Base-by-base conservation (phyloP, 35 echinoderm and acorn worm species). In the Ophioderma brevispina region DNA sequence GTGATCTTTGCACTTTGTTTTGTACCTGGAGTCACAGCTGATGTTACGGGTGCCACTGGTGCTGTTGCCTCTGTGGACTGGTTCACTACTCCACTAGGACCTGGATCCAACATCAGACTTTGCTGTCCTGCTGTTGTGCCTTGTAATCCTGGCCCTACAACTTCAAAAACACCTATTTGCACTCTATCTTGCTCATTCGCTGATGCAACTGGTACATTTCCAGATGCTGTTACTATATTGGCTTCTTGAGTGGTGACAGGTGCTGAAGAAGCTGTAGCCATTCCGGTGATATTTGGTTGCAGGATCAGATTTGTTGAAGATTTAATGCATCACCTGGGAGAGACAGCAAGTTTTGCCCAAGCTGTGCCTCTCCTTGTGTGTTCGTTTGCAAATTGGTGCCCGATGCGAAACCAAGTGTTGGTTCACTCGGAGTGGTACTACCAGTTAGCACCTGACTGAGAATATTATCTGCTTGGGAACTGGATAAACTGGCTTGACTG, bases 291-390 rank as follows among this genome's bases (percentile, higher is more conserved):
- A 18, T 41, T 50, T 37, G 80, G 38, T 64, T 89, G 92, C 13
- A 94, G 46, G 30, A 94, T 59, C 33, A 94, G 46, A 46, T 79
- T 23, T 88, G 92, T 36, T 80, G 78, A 13, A 94, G 81, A 55
- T 41, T 84, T 18, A 94, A 52, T 19, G 80, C 64, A 21, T 94
- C 92, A 18, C 86, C 86, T n/a, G 79, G 59, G 1, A 91, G 38
- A 19, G 90, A 85, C 23, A 91, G 43, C 59, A 70, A 25, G 28
- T 70, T 70, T 70, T 6, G 59, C 10, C n/a, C n/a, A 2, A 70
- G 5, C n/a, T 70, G 59, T 2, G 59, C 17, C 10, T 6, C 59
- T 52, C 46, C 46, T 52, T 52, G 46, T 2, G 59, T 30, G 28
- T 30, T 70, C 10, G 59, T 3, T 30, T 18, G 59, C 28, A 70